phyloP scores from a whole-genome alignment of 2,888 invertebrate genomes.

The Linyphia triangularis region DNA sequence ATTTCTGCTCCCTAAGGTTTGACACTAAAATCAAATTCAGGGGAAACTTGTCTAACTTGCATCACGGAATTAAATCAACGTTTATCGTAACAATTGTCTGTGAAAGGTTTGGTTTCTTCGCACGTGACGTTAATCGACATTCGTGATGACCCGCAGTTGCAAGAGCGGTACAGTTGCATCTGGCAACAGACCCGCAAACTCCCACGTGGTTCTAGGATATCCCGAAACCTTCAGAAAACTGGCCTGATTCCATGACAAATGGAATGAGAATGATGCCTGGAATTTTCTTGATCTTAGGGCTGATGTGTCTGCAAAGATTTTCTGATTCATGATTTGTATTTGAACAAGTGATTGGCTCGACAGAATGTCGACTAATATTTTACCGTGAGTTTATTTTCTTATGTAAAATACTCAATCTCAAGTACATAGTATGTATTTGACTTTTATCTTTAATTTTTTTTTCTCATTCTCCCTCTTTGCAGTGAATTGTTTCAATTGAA shows the following conservation, averaged over 20 bases:
- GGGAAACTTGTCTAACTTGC: conserved; percentile 34
- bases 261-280: conserved; percentile 51
- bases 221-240: conserved; percentile 18
- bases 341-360: neutral
- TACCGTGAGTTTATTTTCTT: neutral
- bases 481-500: too few species aligned
- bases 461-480: too few species aligned
- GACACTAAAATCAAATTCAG: neutral
- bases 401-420: neutral
- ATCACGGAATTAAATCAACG: conserved; percentile 1
- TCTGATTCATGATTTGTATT: neutral
- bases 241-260: conserved; percentile 56
- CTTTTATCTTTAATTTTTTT: too few species aligned
- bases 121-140: conserved; percentile 37
- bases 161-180: conserved; percentile 34
- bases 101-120: conserved; percentile 60
- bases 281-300: neutral
- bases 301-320: neutral
- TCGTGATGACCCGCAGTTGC: conserved; percentile 37
- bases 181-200: conserved; percentile 16
- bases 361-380: neutral
- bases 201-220: conserved; percentile 21
- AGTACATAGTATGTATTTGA: neutral
- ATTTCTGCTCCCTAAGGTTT: too few species aligned
- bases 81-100: neutral